phyloP scores from a whole-genome alignment of 2,113 vertebrate genomes.

The Gnathonemus echidnorhynchus region DNA sequence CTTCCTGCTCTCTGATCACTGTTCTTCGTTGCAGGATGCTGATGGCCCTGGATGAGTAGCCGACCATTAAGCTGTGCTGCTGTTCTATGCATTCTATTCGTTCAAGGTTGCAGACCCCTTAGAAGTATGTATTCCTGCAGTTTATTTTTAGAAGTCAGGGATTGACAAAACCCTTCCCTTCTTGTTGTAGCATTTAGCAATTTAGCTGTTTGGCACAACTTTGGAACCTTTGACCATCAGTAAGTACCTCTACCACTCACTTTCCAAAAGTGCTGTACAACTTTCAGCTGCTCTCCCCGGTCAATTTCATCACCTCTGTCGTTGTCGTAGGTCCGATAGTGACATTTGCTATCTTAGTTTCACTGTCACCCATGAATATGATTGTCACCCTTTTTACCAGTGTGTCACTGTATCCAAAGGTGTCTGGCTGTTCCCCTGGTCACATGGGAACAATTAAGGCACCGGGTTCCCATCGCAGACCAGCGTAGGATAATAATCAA shows the following conservation, averaged over 20 bases:
- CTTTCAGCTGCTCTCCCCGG: neutral
- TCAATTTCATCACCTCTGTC: neutral
- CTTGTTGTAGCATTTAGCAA: neutral
- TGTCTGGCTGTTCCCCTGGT: neutral
- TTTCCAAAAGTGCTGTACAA: neutral
- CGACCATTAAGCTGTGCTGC: neutral
- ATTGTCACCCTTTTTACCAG: conserved; percentile 26
- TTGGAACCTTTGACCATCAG: neutral
- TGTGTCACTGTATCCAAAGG: neutral
- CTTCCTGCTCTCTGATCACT: neutral
- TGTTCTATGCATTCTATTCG: neutral
- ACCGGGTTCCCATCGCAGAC: neutral
- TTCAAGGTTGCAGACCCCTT: neutral
- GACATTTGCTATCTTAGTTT: neutral
- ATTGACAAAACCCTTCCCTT: neutral
- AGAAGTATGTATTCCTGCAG: neutral
- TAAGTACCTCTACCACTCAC: neutral
- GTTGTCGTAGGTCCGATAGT: neutral
- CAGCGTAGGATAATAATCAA: neutral
- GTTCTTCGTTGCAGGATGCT: neutral
- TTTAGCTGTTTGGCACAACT: neutral
- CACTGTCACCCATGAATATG: conserved; percentile 31
- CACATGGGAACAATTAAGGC: neutral
- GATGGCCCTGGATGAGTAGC: neutral
- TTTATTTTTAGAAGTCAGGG: no score